phyloP scores from a whole-genome alignment of 2,888 invertebrate species.

The Platynereis dumerilii region DNA sequence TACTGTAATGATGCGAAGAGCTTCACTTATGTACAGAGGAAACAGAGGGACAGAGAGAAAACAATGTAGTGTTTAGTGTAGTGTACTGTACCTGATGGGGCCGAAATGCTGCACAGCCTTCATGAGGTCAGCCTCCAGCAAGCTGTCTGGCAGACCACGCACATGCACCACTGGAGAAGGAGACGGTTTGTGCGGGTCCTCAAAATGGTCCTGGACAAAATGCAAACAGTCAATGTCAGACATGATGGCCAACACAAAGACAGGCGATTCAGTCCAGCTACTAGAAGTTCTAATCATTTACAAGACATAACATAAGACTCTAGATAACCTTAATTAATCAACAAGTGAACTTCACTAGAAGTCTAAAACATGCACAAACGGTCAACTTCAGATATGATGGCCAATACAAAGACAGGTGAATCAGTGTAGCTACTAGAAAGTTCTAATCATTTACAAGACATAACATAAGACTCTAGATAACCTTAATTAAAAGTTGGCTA shows the following conservation, averaged over 20 bases:
- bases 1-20: too few species aligned
- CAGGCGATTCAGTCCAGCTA: too few species aligned
- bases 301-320: too few species aligned
- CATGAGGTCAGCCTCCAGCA: slow-evolving; percentile 65
- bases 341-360: too few species aligned
- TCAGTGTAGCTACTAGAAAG: too few species aligned
- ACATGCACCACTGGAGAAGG: slow-evolving; percentile 66
- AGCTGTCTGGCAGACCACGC: slow-evolving; percentile 62
- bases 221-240: slow-evolving; percentile 4
- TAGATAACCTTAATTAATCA: too few species aligned
- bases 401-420: neutral
- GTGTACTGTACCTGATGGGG: slow-evolving; percentile 52
- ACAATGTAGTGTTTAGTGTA: slow-evolving; percentile 1
- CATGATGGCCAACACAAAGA: slow-evolving; percentile 1
- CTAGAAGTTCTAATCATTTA: too few species aligned
- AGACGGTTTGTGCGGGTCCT: slow-evolving; percentile 63
- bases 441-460: too few species aligned
- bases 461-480: too few species aligned
- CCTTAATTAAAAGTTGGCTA: too few species aligned
- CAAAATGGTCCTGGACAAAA: slow-evolving; percentile 44
- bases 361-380: too few species aligned
- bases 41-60: slow-evolving; percentile 4
- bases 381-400: slow-evolving; percentile 6
- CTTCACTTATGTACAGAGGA: too few species aligned
- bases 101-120: slow-evolving; percentile 66